phyloP scores from a whole-genome alignment of 2,797 vertebrate species.

The Brachyalestes nurse region DNA sequence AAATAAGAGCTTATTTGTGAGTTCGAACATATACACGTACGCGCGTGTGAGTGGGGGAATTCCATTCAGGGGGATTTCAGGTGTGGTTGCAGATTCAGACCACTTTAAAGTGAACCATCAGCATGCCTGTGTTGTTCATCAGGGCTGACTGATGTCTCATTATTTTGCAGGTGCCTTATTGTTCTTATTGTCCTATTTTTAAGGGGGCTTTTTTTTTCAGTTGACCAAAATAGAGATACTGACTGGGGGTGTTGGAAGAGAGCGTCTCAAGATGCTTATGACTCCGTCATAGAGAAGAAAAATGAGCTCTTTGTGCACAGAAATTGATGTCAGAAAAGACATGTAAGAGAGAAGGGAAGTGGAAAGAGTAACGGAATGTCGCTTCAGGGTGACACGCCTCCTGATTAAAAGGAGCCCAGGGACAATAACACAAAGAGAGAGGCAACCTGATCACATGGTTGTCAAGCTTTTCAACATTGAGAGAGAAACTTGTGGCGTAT shows the following conservation, averaged over 20 bases:
- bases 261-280: slow-evolving; percentile 46
- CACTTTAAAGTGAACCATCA: slow-evolving; percentile 76
- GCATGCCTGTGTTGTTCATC: slow-evolving; percentile 65
- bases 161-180: slow-evolving; percentile 57
- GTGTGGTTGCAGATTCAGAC: slow-evolving; percentile 75
- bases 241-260: slow-evolving; percentile 22
- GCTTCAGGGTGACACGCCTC: slow-evolving; percentile 57
- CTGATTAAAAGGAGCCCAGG: slow-evolving; percentile 55
- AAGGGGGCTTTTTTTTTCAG: slow-evolving; percentile 51
- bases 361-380: slow-evolving; percentile 59
- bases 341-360: slow-evolving; percentile 52
- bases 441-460: slow-evolving; percentile 56
- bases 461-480: slow-evolving; percentile 42
- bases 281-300: slow-evolving; percentile 40
- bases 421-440: slow-evolving; percentile 55
- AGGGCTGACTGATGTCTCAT: slow-evolving; percentile 48
- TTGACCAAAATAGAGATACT: slow-evolving; percentile 50
- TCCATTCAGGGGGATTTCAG: slow-evolving; percentile 72
- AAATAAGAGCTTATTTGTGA: slow-evolving; percentile 53
- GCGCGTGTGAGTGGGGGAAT: slow-evolving; percentile 69
- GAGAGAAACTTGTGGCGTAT: background rate
- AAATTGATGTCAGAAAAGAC: slow-evolving; percentile 49
- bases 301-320: slow-evolving; percentile 65
- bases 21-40: slow-evolving; percentile 23
- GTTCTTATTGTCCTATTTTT: slow-evolving; percentile 47